Conservation (phyloP, 2,888 invertebrate genomes). For the Pachliopta kotzebuea region DNA sequence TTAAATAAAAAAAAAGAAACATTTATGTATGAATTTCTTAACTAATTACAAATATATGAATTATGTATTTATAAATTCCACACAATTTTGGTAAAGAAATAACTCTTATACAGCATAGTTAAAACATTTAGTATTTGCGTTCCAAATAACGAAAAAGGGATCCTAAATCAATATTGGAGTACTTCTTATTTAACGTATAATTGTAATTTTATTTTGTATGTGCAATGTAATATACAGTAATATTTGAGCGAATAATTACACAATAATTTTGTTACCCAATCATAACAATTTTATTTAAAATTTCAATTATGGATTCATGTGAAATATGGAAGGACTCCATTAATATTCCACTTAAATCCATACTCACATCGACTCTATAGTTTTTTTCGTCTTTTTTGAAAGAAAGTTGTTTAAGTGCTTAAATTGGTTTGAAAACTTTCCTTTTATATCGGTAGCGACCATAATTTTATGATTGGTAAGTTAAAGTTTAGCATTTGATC, state of each 20-base stretch:
- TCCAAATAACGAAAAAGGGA: too few relatives aligned
- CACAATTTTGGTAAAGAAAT: too few relatives aligned
- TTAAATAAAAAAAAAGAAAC: too few relatives aligned
- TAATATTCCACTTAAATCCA: slow-evolving; percentile 30
- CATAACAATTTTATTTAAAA: not conserved
- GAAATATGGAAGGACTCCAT: slow-evolving; percentile 21
- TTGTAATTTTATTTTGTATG: too few relatives aligned
- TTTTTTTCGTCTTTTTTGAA: slow-evolving; percentile 23
- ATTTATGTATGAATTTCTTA: too few relatives aligned
- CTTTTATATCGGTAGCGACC: slow-evolving; percentile 3
- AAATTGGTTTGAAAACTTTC: slow-evolving; percentile 17
- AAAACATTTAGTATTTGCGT: too few relatives aligned
- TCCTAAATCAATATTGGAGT: too few relatives aligned
- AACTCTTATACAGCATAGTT: too few relatives aligned
- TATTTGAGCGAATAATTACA: not conserved
- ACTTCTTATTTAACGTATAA: too few relatives aligned
- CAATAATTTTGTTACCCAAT: not conserved
- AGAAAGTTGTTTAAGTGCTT: slow-evolving; percentile 27
- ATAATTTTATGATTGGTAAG: not conserved
- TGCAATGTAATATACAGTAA: too few relatives aligned
- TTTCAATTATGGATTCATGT: not conserved
- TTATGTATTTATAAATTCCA: too few relatives aligned
- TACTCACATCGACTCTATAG: slow-evolving; percentile 24
- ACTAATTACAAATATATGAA: too few relatives aligned
- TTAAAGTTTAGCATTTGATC: not conserved